These are phyloP conservation scores for Portunus trituberculatus DNA, from an alignment of 1,140 invertebrate genomes.

Conservation along the genomic window DNA sequence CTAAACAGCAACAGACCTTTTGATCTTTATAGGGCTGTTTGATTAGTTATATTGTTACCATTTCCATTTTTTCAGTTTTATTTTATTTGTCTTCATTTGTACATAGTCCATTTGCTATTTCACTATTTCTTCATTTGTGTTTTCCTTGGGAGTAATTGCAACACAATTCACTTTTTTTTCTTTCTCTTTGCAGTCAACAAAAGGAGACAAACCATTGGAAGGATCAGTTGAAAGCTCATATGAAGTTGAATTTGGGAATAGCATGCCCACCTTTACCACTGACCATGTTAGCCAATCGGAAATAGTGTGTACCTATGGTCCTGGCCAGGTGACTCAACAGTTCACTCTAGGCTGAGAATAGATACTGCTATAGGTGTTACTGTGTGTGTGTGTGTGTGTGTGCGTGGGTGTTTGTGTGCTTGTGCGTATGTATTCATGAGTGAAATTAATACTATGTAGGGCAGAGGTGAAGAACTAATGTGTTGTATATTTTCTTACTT, in stretches of 20 bases:
- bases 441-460: not conserved
- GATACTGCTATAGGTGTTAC: not conserved
- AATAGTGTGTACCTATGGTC: slow-evolving; percentile 70
- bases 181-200: slow-evolving; percentile 63
- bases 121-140: not conserved
- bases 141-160: not conserved
- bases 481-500: slow-evolving; percentile 1
- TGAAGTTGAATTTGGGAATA: slow-evolving; percentile 64
- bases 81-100: too few species aligned
- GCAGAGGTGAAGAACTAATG: too few species aligned
- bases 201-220: slow-evolving; percentile 68
- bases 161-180: not conserved
- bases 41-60: too few species aligned
- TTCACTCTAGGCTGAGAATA: slow-evolving; percentile 62
- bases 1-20: too few species aligned
- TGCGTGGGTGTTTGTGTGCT: slow-evolving; percentile 32
- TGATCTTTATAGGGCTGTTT: too few species aligned
- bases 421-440: not conserved
- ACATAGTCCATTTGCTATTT: too few species aligned
- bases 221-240: slow-evolving; percentile 50
- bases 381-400: slow-evolving; percentile 45
- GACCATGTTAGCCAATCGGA: slow-evolving; percentile 71
- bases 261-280: slow-evolving; percentile 62
- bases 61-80: too few species aligned
- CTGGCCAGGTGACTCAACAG: slow-evolving; percentile 68